Percentiles rank a stretch among this genome's conserved stretches.
These are phyloP conservation scores for Drosophila bocqueti DNA, from an alignment of 1,140 invertebrate species.

Conservation along the genomic window DNA sequence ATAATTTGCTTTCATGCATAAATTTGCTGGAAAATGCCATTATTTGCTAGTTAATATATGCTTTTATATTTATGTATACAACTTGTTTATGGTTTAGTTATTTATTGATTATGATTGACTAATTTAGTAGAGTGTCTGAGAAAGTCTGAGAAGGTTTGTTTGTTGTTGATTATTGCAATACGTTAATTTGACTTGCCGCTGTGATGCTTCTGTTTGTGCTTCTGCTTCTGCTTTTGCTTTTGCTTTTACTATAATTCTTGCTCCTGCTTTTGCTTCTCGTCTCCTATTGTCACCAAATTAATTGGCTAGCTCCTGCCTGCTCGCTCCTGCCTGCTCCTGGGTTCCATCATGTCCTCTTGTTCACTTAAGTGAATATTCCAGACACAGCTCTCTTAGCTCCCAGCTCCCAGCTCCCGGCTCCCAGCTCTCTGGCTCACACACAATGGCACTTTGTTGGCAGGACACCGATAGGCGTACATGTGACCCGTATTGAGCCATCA, in stretches of 20 bases:
- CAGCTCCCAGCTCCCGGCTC: background rate
- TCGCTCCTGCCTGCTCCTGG: slow-evolving; percentile 8
- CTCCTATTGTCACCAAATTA: slow-evolving; percentile 48
- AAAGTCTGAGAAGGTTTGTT: background rate
- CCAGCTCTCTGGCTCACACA: slow-evolving; percentile 1
- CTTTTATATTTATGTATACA: background rate
- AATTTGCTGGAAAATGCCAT: background rate
- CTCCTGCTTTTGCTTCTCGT: background rate
- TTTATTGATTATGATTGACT: slow-evolving; percentile 27
- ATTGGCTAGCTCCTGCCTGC: slow-evolving; percentile 33
- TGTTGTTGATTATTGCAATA: slow-evolving; percentile 32
- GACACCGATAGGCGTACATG: slow-evolving; percentile 46
- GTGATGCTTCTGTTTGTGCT: background rate
- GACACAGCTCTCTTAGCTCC: background rate
- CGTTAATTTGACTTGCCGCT: slow-evolving; percentile 25
- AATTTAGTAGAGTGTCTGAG: slow-evolving; percentile 25
- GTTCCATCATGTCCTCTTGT: slow-evolving; percentile 25
- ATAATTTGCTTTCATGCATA: slow-evolving; percentile 5
- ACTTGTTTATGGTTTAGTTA: background rate
- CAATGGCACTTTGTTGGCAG: background rate
- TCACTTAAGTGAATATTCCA: slow-evolving; percentile 47
- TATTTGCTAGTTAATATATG: background rate
- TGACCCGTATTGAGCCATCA: slow-evolving; percentile 71
- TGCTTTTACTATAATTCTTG: background rate
- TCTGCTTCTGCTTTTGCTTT: background rate